Evolutionary conservation across 2,888 invertebrate species (phyloP).

Genomic region (Dasysyrphus albostriatus): DNA sequence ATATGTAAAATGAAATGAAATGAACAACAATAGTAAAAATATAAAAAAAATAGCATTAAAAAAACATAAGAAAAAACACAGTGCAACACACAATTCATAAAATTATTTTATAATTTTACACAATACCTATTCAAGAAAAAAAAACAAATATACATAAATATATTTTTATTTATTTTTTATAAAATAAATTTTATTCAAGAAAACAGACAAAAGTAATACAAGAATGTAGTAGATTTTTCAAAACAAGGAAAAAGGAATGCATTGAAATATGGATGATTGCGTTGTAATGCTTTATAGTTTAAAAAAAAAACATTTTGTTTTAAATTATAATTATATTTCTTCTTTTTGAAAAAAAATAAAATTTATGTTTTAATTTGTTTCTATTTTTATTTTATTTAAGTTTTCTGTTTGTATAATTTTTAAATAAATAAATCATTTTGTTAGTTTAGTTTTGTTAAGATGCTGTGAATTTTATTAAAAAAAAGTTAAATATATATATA

Average conservation of each 20-base stretch:
- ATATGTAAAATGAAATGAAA: slow-evolving; percentile 58
- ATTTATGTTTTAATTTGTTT: slow-evolving; percentile 50
- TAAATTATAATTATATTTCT: slow-evolving; percentile 27
- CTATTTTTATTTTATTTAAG: slow-evolving; percentile 41
- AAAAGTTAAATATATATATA: slow-evolving; percentile 4
- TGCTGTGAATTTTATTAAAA: slow-evolving; percentile 74
- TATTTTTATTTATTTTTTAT: slow-evolving; percentile 67
- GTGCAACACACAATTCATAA: slow-evolving; percentile 66
- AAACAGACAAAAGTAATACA: slow-evolving; percentile 21
- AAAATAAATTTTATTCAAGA: slow-evolving; percentile 55
- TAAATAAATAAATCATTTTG: slow-evolving; percentile 45
- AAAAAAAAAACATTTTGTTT: slow-evolving; percentile 38
- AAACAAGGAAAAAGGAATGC: slow-evolving; percentile 36
- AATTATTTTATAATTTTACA: slow-evolving; percentile 48
- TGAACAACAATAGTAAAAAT: slow-evolving; percentile 64
- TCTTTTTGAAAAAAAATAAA: slow-evolving; percentile 4
- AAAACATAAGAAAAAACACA: slow-evolving; percentile 65
- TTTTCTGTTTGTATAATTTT: slow-evolving; percentile 47
- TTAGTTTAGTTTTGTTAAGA: slow-evolving; percentile 69
- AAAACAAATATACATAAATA: slow-evolving; percentile 31
- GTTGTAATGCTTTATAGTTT: slow-evolving; percentile 52
- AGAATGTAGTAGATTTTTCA: slow-evolving; percentile 8
- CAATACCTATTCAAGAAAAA: slow-evolving; percentile 23
- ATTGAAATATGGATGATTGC: slow-evolving; percentile 59
- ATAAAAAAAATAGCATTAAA: slow-evolving; percentile 64